Evolutionary conservation across 2,797 vertebrate genomes (phyloP).

Genomic region (Falco biarmicus): DNA sequence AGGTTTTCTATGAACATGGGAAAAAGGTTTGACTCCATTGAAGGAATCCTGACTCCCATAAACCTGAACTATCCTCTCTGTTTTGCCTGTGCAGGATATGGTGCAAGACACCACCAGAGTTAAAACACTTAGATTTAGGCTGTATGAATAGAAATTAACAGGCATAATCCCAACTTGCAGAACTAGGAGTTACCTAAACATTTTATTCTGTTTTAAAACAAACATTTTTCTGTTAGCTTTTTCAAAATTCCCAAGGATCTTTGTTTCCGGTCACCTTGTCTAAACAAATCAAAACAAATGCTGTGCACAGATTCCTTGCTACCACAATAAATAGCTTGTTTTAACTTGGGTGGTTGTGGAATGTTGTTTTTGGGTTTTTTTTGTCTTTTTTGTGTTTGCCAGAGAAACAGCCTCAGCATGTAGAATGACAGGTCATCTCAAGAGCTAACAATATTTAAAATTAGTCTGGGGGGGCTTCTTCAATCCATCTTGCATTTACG

Average conservation of each 20-base stretch:
- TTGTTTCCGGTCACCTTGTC: conserved; percentile 35
- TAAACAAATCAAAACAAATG: conserved; percentile 26
- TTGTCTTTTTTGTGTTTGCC: not conserved
- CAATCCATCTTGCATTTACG: not conserved
- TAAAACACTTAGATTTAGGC: not conserved
- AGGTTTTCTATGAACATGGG: not conserved
- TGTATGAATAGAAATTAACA: not conserved
- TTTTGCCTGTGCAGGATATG: not conserved
- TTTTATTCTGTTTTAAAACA: conserved; percentile 12
- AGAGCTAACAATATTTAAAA: not conserved
- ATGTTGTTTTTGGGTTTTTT: not conserved
- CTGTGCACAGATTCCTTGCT: not conserved
- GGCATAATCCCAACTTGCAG: not conserved
- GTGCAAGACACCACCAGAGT: not conserved
- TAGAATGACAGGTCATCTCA: not conserved
- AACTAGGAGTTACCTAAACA: not conserved
- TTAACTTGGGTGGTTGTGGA: not conserved
- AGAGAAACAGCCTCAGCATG: not conserved
- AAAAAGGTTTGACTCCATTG: not conserved
- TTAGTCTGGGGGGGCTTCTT: not conserved
- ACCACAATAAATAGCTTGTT: conserved; percentile 21
- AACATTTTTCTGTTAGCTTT: conserved; percentile 4
- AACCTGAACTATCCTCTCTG: not conserved
- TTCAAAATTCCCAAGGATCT: conserved; percentile 1
- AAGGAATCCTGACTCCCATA: not conserved